Percentiles rank a stretch among this genome's conserved stretches.
Evolutionary conservation across 2,797 vertebrate genomes (phyloP).

Genomic region (Etheostoma nigrum): DNA sequence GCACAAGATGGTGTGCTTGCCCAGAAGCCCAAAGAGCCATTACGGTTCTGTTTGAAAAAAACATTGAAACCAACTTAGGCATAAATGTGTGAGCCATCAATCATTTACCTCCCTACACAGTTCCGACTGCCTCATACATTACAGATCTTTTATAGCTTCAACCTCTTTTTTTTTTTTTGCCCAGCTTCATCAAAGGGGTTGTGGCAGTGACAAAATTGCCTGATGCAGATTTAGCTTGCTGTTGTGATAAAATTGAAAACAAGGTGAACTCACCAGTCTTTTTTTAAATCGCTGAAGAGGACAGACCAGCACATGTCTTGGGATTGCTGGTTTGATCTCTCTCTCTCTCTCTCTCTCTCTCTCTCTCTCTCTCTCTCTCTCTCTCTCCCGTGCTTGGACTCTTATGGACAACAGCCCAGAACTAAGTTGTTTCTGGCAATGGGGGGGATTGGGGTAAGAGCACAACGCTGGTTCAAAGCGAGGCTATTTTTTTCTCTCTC

Average conservation of each 20-base stretch:
- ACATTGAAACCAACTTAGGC: conserved; percentile 61
- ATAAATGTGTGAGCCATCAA: conserved; percentile 74
- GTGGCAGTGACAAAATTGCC: conserved; percentile 38
- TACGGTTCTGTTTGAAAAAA: conserved; percentile 54
- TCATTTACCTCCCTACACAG: conserved; percentile 69
- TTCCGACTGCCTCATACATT: conserved; percentile 56
- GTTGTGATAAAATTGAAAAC: conserved; percentile 52
- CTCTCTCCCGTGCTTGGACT: conserved; percentile 29
- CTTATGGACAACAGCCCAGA: conserved; percentile 75
- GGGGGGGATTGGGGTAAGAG: conserved; percentile 44
- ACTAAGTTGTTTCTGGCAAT: conserved; percentile 68
- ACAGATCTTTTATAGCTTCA: conserved; percentile 68
- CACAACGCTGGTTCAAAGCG: conserved; percentile 53
- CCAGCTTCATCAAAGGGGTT: conserved; percentile 51
- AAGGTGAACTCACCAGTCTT: conserved; percentile 23
- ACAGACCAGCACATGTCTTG: conserved; percentile 53
- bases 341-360: conserved; percentile 8
- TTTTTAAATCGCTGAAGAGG: conserved; percentile 50
- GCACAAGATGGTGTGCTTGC: conserved; percentile 45
- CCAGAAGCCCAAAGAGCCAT: conserved; percentile 61
- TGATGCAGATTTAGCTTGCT: conserved; percentile 48
- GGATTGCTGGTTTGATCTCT: conserved; percentile 54
- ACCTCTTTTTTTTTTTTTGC: conserved; percentile 24
- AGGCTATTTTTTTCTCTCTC: conserved; percentile 48
- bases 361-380: conserved; percentile 14